Evolutionary conservation across 2,888 invertebrate species (phyloP).

Genomic region (Lydus trimaculatus): DNA sequence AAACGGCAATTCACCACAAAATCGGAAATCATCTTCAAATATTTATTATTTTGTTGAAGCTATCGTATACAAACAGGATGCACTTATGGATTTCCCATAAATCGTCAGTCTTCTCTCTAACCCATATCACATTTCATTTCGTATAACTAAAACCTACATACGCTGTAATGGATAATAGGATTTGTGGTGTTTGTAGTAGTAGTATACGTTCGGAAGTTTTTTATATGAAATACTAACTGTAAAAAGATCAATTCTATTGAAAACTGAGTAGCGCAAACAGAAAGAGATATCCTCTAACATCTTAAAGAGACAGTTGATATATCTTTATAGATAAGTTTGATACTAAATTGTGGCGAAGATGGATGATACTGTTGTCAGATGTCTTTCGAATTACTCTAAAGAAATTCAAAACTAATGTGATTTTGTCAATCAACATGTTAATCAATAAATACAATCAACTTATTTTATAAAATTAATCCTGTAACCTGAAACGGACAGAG

Average conservation of each 20-base stretch:
- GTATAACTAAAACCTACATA: conserved; percentile 25
- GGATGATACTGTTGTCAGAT: conserved; percentile 1
- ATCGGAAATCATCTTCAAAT: background rate
- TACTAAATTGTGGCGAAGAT: conserved; percentile 1
- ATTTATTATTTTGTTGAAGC: background rate
- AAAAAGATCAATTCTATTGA: conserved; percentile 35
- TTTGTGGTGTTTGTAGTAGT: background rate
- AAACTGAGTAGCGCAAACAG: conserved; percentile 28
- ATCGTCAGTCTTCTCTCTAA: conserved; percentile 22
- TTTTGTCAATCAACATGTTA: background rate
- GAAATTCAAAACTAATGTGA: background rate
- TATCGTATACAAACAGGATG: conserved; percentile 22
- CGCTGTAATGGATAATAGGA: conserved; percentile 16
- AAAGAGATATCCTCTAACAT: conserved; percentile 7
- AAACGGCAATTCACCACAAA: background rate
- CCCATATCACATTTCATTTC: conserved; percentile 34
- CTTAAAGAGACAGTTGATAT: conserved; percentile 2
- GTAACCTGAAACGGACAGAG: background rate
- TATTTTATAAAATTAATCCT: background rate
- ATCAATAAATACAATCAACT: background rate
- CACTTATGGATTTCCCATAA: conserved; percentile 30
- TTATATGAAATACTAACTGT: conserved; percentile 39
- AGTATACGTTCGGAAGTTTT: conserved; percentile 1
- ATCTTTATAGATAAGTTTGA: background rate
- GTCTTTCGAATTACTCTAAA: background rate